Evolutionary conservation across 2,888 invertebrate species (phyloP).

Genomic region (Ischnura elegans): DNA sequence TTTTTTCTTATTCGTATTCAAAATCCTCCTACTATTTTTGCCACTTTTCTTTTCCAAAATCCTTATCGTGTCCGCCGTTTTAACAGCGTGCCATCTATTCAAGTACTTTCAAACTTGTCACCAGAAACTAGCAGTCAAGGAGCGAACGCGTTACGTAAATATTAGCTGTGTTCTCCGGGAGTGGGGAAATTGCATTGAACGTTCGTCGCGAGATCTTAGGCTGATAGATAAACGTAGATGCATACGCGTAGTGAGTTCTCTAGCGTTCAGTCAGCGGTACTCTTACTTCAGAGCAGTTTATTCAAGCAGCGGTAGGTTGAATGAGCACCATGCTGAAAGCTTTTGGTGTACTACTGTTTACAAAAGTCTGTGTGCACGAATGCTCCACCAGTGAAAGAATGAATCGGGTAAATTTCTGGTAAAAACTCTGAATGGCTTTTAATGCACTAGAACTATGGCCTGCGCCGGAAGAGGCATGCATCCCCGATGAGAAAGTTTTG

Average conservation of each 20-base stretch:
- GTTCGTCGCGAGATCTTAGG: not conserved
- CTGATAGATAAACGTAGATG: not conserved
- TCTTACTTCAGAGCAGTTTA: not conserved
- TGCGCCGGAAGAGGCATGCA: no score
- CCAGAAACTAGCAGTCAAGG: not conserved
- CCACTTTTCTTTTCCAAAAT: not conserved
- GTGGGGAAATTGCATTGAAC: not conserved
- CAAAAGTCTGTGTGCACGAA: no score
- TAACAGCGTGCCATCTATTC: not conserved
- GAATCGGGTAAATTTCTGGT: no score
- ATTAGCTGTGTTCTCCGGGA: not conserved
- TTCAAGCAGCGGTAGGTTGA: not conserved
- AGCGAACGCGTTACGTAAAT: not conserved
- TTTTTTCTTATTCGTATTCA: not conserved
- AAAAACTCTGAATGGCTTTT: no score
- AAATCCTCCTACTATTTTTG: no score
- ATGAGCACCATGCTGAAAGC: no score
- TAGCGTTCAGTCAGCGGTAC: not conserved
- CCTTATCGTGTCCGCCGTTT: not conserved
- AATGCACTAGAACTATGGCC: no score
- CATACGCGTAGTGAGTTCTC: not conserved
- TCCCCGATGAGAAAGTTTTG: no score
- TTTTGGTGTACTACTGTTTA: no score
- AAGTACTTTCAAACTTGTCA: slow-evolving; percentile 14
- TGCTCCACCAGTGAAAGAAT: no score